Conservation (phyloP, 2,113 vertebrate genomes). For the Dipodomys ordii region DNA sequence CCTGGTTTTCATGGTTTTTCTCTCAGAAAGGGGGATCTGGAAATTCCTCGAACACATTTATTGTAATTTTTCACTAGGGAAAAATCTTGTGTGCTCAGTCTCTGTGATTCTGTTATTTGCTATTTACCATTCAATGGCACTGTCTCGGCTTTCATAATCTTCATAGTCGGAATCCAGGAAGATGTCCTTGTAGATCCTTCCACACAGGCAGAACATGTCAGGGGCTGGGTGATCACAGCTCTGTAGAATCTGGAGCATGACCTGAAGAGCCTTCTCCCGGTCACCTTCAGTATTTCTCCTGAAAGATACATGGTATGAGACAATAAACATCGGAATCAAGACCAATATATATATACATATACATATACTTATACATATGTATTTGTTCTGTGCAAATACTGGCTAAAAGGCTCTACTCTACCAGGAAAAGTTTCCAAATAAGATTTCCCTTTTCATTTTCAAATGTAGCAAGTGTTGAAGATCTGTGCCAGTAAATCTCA, state of each 20-base stretch:
- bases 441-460: conserved; percentile 14
- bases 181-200: conserved; percentile 97
- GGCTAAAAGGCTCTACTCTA: not conserved
- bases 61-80: not conserved
- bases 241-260: conserved; percentile 95
- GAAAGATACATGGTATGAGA: conserved; percentile 41
- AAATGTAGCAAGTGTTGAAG: conserved; percentile 31
- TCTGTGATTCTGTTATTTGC: not conserved
- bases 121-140: conserved; percentile 95
- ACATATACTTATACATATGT: too few relatives aligned
- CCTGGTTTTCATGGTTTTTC: conserved; percentile 13
- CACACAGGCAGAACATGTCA: conserved; percentile 98
- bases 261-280: conserved; percentile 92
- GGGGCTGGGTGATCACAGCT: conserved; percentile 93
- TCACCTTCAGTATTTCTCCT: conserved; percentile 93
- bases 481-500: not conserved
- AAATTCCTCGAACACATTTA: not conserved
- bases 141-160: conserved; percentile 92
- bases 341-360: not conserved
- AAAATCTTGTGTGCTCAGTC: not conserved
- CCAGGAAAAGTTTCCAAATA: not conserved
- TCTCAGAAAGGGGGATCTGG: conserved; percentile 22
- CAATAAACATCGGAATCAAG: not conserved
- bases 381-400: not conserved
- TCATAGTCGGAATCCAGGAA: conserved; percentile 96